Conservation (phyloP, 1,140 invertebrate species). For the Brachionus sp. region DNA sequence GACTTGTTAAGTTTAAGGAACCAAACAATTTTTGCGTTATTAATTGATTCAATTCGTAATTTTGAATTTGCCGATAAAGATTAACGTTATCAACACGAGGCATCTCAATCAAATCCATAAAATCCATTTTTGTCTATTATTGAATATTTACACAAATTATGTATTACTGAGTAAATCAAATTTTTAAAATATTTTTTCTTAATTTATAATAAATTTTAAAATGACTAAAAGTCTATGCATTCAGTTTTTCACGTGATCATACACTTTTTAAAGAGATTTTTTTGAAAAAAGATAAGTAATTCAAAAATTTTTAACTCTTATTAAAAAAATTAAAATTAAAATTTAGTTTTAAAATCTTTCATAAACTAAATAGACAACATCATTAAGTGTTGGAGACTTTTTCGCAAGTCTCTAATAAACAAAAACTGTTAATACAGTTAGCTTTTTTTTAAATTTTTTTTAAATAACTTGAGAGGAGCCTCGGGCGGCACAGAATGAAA, state of each 20-base stretch:
- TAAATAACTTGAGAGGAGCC: too few relatives aligned
- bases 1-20: slow-evolving; percentile 20
- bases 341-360: too few relatives aligned
- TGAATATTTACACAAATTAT: slow-evolving; percentile 6
- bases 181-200: background rate
- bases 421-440: too few relatives aligned
- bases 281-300: background rate
- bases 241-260: slow-evolving; percentile 14
- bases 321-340: background rate
- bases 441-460: too few relatives aligned
- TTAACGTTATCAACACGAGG: slow-evolving; percentile 31
- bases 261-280: background rate
- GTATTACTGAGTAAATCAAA: background rate
- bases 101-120: slow-evolving; percentile 44
- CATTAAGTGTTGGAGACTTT: too few relatives aligned
- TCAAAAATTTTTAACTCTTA: background rate
- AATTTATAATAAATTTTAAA: background rate
- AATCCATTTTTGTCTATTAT: slow-evolving; percentile 7
- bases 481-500: too few relatives aligned
- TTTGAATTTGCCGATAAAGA: background rate
- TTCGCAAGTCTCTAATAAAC: too few relatives aligned
- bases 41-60: background rate
- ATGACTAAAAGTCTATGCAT: background rate
- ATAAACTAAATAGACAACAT: too few relatives aligned
- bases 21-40: background rate